Conservation (phyloP, 1,140 invertebrate genomes). For the Heterodera schachtii region DNA sequence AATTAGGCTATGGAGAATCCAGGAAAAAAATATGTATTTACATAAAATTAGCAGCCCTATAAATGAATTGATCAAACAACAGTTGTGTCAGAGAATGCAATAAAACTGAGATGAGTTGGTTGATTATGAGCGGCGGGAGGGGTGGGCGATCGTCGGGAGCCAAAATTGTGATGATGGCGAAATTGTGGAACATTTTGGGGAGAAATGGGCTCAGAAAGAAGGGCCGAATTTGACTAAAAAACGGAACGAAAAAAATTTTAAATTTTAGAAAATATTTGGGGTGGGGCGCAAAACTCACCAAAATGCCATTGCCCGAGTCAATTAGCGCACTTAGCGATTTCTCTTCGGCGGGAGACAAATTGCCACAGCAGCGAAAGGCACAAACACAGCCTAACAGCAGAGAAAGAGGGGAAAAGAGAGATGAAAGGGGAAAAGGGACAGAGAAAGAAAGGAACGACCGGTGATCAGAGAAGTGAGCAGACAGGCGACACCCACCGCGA, state of each 20-base stretch:
- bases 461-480: constrained; percentile 59
- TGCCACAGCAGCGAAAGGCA: constrained; percentile 66
- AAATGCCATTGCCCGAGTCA: constrained; percentile 32
- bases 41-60: too few species aligned
- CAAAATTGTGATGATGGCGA: constrained; percentile 50
- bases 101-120: constrained; percentile 39
- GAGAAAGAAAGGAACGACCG: constrained; percentile 35
- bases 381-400: constrained; percentile 61
- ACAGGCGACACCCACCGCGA: constrained; percentile 60
- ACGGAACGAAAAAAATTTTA: constrained; percentile 9
- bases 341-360: constrained; percentile 53
- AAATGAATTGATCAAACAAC: constrained; percentile 40
- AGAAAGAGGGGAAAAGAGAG: neutral
- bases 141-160: constrained; percentile 43
- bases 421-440: neutral
- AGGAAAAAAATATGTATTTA: too few species aligned
- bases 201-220: constrained; percentile 22
- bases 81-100: constrained; percentile 49
- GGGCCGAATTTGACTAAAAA: constrained; percentile 21
- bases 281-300: constrained; percentile 32
- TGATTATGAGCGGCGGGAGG: constrained; percentile 25
- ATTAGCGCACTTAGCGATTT: constrained; percentile 51
- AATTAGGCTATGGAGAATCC: too few species aligned
- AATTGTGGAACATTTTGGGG: constrained; percentile 28
- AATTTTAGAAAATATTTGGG: neutral